Evolutionary conservation across 2,113 vertebrate genomes (phyloP).

Genomic region (Chloroceryle aenea): DNA sequence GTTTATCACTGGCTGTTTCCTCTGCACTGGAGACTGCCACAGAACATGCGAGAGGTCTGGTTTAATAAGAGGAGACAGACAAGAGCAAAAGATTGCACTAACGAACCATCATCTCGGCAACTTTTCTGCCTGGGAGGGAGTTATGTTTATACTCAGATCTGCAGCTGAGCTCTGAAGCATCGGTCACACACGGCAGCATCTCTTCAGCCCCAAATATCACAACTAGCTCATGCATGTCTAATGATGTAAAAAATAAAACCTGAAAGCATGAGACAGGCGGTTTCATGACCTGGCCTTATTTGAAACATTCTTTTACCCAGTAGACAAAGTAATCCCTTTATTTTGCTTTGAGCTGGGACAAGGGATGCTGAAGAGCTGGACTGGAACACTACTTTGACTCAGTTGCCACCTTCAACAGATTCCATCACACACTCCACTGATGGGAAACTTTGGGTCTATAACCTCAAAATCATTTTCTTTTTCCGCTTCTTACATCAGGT

Average conservation of each 20-base stretch:
- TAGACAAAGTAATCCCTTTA: not conserved
- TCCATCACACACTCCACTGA: not conserved
- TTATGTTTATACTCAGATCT: not conserved
- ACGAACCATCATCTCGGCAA: not conserved
- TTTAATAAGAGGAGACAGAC: not conserved
- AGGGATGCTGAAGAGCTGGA: not conserved
- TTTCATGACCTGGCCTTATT: not conserved
- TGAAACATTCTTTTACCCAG: not conserved
- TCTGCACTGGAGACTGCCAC: not conserved
- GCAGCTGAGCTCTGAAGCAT: not conserved
- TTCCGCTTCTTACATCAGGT: not conserved
- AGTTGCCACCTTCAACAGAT: not conserved
- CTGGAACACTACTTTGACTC: not conserved
- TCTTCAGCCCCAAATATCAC: not conserved
- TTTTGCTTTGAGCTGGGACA: not conserved
- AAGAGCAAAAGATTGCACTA: not conserved
- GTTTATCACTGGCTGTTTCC: not conserved
- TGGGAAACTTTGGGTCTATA: not conserved
- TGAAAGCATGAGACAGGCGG: not conserved
- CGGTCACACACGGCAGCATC: accelerated
- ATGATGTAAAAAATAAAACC: not conserved
- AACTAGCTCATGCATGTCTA: not conserved
- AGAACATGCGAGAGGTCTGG: not conserved
- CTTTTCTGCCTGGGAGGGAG: not conserved
- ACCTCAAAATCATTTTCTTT: not conserved